A percentile compares a stretch with the other conserved stretches of the same genome.
Evolutionary conservation across 2,797 vertebrate species (phyloP).

Genomic region (Gallinago stenura): DNA sequence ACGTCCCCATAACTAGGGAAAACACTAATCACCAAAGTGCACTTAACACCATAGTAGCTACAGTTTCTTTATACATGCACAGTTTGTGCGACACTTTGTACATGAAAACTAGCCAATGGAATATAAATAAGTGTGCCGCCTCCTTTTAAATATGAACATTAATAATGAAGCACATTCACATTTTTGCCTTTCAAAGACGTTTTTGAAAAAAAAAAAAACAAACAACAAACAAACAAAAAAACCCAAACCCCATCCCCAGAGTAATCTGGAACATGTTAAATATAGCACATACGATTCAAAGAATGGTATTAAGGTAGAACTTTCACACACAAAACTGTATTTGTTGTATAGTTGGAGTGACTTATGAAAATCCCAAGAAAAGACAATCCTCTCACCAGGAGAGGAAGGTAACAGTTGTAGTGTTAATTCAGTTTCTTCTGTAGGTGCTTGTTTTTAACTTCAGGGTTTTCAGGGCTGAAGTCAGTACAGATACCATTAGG

Average conservation of each 20-base stretch:
- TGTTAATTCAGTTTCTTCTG: slow-evolving; percentile 90
- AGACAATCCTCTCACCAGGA: slow-evolving; percentile 84
- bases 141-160: slow-evolving; percentile 83
- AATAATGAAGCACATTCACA: slow-evolving; percentile 73
- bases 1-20: slow-evolving; percentile 69
- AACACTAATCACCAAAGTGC: slow-evolving; percentile 79
- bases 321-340: slow-evolving; percentile 54
- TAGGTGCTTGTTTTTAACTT: slow-evolving; percentile 62
- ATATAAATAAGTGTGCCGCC: slow-evolving; percentile 80
- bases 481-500: slow-evolving; percentile 95
- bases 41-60: slow-evolving; percentile 78
- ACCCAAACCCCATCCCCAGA: not conserved
- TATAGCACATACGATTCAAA: slow-evolving; percentile 65
- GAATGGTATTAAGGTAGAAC: slow-evolving; percentile 49
- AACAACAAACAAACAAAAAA: not conserved
- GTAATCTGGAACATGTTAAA: slow-evolving; percentile 66
- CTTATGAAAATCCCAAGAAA: slow-evolving; percentile 72
- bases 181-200: slow-evolving; percentile 74
- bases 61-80: slow-evolving; percentile 81
- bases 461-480: slow-evolving; percentile 86
- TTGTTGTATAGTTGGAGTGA: slow-evolving; percentile 56
- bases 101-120: slow-evolving; percentile 68
- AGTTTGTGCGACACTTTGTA: slow-evolving; percentile 74
- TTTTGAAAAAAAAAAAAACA: slow-evolving; percentile 9
- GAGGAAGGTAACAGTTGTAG: slow-evolving; percentile 72